Percentiles rank a stretch among this genome's conserved stretches.
Evolutionary conservation across 30 jellyfish, hydroid and myxozoan species (phyloP).

Genomic region (Chrysaora quinquecirrha): DNA sequence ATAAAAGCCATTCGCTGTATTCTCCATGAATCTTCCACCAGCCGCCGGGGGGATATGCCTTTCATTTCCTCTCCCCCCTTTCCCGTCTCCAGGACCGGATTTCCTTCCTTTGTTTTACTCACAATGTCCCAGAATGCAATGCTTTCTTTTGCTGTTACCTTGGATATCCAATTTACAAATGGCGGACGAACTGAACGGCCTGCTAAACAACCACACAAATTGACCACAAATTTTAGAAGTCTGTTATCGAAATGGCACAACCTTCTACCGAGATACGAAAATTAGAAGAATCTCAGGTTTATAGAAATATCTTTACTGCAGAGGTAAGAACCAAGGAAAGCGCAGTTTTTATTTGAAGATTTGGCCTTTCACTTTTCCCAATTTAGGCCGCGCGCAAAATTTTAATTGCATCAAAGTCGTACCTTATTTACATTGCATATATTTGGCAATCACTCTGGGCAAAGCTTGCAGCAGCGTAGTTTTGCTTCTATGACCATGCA

Average conservation of each 20-base stretch:
- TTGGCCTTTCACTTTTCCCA: background rate
- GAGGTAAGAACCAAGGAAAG: too few relatives aligned
- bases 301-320: constrained; percentile 28
- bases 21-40: too few relatives aligned
- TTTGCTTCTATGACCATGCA: background rate
- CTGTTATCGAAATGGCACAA: constrained; percentile 4
- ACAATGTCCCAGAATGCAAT: background rate
- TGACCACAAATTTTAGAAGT: background rate
- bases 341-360: background rate
- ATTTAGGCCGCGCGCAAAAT: background rate
- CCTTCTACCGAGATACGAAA: constrained; percentile 9
- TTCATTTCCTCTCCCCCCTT: too few relatives aligned
- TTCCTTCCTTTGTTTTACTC: too few relatives aligned
- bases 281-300: constrained; percentile 5
- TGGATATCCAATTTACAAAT: background rate
- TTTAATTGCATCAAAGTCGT: too few relatives aligned
- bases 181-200: constrained; percentile 34
- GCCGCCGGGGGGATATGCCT: too few relatives aligned
- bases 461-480: background rate
- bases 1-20: too few relatives aligned
- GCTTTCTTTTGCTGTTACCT: background rate
- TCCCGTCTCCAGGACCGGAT: too few relatives aligned
- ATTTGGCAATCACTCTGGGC: background rate
- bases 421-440: background rate
- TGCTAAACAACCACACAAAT: background rate